phyloP scores from a whole-genome alignment of 30 jellyfish, hydroid and myxozoan genomes.

The Phacellophora camtschatica region DNA sequence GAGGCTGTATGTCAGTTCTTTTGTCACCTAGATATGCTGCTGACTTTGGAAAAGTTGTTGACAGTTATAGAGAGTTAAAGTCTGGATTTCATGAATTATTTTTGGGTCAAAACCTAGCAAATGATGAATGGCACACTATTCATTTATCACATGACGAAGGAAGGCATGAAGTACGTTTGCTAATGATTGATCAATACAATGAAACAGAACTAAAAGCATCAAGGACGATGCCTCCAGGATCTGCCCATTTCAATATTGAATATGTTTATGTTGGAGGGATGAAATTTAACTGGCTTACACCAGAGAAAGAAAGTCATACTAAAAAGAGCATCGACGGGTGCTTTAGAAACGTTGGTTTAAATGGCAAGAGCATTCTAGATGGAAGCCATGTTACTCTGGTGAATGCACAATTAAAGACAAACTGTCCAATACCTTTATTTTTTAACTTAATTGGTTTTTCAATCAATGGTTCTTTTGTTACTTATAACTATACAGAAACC shows the following conservation, averaged over 20 bases:
- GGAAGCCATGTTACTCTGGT: constrained; percentile 41
- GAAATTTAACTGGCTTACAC: not conserved
- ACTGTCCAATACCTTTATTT: not conserved
- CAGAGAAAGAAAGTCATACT: constrained; percentile 21
- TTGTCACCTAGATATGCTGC: constrained; percentile 62
- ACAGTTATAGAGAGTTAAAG: constrained; percentile 24
- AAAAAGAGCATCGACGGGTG: constrained; percentile 44
- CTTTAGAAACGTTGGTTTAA: constrained; percentile 28
- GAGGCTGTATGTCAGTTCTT: too few species aligned
- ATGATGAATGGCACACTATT: constrained; percentile 59
- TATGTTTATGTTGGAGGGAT: constrained; percentile 57
- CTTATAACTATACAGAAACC: constrained; percentile 12
- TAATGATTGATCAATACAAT: constrained; percentile 6
- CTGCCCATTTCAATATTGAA: constrained; percentile 29
- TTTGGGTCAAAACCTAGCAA: constrained; percentile 54
- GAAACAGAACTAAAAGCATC: constrained; percentile 9
- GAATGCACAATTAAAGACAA: constrained; percentile 4
- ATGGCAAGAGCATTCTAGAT: constrained; percentile 25
- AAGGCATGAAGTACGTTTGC: constrained; percentile 15
- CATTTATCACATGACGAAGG: constrained; percentile 54
- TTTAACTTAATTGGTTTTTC: constrained; percentile 25
- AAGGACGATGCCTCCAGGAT: constrained; percentile 25
- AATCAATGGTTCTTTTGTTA: constrained; percentile 5
- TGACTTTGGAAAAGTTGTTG: constrained; percentile 47
- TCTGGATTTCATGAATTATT: constrained; percentile 68